Conservation (phyloP, 2,797 vertebrate species). For the Argya squamiceps region DNA sequence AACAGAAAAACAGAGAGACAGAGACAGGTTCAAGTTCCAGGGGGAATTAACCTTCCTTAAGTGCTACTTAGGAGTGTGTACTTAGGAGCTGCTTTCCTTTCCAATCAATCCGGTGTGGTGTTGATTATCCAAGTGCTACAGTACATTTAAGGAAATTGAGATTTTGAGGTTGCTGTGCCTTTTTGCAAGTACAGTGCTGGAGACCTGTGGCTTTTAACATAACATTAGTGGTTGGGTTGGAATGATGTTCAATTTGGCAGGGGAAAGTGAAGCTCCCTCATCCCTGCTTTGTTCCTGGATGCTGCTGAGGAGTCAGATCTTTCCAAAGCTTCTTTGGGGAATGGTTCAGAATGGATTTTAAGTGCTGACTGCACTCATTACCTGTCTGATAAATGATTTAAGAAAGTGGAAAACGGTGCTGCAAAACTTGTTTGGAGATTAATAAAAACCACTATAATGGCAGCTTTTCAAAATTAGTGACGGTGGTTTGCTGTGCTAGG, state of each 20-base stretch:
- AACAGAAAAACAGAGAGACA: not conserved
- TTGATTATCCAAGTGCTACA: not conserved
- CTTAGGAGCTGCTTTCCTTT: not conserved
- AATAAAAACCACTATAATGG: fast-evolving
- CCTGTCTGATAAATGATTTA: not conserved
- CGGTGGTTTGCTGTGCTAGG: not conserved
- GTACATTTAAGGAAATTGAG: not conserved
- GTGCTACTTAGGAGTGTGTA: not conserved
- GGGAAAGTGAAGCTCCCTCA: not conserved
- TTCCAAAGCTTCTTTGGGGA: not conserved
- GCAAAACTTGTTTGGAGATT: not conserved
- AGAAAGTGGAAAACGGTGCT: not conserved
- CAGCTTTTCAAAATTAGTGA: not conserved
- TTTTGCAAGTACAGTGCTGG: not conserved
- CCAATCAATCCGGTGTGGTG: fast-evolving
- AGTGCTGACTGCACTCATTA: not conserved
- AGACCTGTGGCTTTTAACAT: not conserved
- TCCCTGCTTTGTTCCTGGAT: not conserved
- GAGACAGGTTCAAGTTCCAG: not conserved
- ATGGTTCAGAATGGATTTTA: not conserved
- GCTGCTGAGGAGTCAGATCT: not conserved
- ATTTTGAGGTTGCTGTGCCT: not conserved
- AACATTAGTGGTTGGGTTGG: not conserved
- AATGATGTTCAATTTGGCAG: not conserved
- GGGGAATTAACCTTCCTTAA: not conserved